phyloP scores from a whole-genome alignment of 2,888 invertebrate genomes.

The Chloroclysta siterata region DNA sequence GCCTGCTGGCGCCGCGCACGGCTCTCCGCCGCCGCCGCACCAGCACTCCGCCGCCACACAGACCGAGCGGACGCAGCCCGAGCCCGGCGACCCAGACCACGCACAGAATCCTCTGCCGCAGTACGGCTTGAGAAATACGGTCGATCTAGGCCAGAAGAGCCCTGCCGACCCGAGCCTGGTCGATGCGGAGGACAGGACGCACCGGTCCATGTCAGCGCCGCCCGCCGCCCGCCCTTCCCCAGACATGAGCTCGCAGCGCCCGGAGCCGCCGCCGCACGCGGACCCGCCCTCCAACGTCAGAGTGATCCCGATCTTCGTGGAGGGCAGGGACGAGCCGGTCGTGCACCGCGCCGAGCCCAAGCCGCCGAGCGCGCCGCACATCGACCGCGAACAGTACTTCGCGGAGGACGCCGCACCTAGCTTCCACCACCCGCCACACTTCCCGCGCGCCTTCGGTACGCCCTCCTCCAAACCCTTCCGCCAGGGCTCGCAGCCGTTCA shows the following conservation, averaged over 20 bases:
- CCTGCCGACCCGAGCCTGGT: conserved; percentile 80
- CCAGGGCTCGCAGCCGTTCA: conserved; percentile 79
- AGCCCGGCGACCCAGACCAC: conserved; percentile 50
- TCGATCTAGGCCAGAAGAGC: conserved; percentile 90
- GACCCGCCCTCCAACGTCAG: conserved; percentile 85
- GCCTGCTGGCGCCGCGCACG: conserved; percentile 26
- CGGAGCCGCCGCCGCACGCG: conserved; percentile 51
- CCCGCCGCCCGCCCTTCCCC: conserved; percentile 80
- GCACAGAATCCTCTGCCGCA: conserved; percentile 76
- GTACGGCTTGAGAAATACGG: conserved; percentile 90
- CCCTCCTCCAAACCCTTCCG: conserved; percentile 70
- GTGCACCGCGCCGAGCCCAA: conserved; percentile 85
- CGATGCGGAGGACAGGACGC: conserved; percentile 85
- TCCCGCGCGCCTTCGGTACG: conserved; percentile 74
- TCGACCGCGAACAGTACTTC: conserved; percentile 77
- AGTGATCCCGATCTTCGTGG: conserved; percentile 95
- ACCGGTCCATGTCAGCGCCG: conserved; percentile 92
- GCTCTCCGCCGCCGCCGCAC: conserved; percentile 54
- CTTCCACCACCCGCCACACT: conserved; percentile 77
- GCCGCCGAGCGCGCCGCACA: conserved; percentile 62
- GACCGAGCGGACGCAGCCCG: conserved; percentile 61
- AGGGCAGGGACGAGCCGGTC: conserved; percentile 92
- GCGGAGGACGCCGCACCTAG: conserved; percentile 65
- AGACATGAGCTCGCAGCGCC: conserved; percentile 66
- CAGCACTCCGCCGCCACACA: conserved; percentile 73